Evolutionary conservation across 2,797 vertebrate species (phyloP).

Genomic region (Gadopsis bispinosus): DNA sequence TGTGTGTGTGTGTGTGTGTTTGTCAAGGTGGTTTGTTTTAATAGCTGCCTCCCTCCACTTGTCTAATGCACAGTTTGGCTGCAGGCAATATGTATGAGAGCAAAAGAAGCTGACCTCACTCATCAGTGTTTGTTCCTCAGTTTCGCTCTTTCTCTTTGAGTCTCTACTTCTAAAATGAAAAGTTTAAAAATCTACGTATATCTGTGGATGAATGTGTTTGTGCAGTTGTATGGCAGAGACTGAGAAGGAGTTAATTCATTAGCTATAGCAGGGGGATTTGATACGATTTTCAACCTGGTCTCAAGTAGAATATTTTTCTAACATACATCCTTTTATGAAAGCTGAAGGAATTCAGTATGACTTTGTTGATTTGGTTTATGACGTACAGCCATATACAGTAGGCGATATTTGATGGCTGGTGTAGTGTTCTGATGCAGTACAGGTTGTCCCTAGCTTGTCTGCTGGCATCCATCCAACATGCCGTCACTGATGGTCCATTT

Average conservation of each 20-base stretch:
- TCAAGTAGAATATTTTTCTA: too few species aligned
- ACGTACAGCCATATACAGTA: background rate
- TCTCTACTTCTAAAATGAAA: background rate
- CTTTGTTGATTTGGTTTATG: conserved; percentile 16
- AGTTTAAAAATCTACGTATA: background rate
- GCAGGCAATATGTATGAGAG: conserved; percentile 66
- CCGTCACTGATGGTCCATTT: conserved; percentile 62
- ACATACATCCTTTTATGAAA: background rate
- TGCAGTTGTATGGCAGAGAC: background rate
- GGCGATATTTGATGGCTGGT: conserved; percentile 42
- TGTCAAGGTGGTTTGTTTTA: conserved; percentile 66
- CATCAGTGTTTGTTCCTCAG: conserved; percentile 42
- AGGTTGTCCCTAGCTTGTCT: conserved; percentile 56
- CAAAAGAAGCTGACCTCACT: conserved; percentile 42
- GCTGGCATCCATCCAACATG: conserved; percentile 59
- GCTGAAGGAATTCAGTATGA: background rate
- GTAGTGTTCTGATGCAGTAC: conserved; percentile 52
- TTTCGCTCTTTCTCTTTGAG: conserved; percentile 10
- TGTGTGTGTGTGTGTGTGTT: conserved; percentile 5
- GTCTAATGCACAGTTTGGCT: conserved; percentile 83
- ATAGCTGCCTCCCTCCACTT: conserved; percentile 55
- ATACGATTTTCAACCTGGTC: too few species aligned
- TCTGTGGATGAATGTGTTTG: background rate
- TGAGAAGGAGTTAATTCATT: background rate
- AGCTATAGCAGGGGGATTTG: background rate